Conservation (phyloP, 1,140 invertebrate species). For the Solenopsis fugax region DNA sequence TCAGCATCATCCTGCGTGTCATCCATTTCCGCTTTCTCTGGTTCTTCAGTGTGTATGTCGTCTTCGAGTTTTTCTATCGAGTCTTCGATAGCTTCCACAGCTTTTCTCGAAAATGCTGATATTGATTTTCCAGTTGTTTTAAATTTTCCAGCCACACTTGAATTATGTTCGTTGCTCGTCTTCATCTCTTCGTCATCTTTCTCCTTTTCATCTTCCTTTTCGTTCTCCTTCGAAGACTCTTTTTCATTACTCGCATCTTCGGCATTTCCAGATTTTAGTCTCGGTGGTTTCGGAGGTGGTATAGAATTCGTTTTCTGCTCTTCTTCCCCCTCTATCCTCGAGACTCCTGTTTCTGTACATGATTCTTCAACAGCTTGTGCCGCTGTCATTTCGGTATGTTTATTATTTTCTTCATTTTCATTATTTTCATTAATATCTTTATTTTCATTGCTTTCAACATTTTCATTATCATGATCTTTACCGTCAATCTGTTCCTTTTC, state of each 20-base stretch:
- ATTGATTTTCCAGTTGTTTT: constrained; percentile 30
- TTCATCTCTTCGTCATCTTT: constrained; percentile 65
- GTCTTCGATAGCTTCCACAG: constrained; percentile 51
- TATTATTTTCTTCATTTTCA: constrained; percentile 3
- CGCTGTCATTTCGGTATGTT: background rate
- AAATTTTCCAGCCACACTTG: constrained; percentile 11
- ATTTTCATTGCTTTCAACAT: constrained; percentile 4
- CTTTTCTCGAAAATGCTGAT: background rate
- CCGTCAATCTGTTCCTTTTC: background rate
- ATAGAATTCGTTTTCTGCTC: constrained; percentile 27
- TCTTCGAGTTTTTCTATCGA: constrained; percentile 65
- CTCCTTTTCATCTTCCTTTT: constrained; percentile 36
- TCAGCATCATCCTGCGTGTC: constrained; percentile 74
- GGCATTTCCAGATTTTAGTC: constrained; percentile 72
- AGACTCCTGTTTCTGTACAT: background rate
- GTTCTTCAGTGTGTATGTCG: background rate
- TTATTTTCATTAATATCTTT: constrained; percentile 7
- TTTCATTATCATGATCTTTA: constrained; percentile 16
- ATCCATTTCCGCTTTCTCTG: constrained; percentile 58
- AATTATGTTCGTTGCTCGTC: constrained; percentile 58
- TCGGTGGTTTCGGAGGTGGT: constrained; percentile 78
- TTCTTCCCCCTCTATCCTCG: constrained; percentile 6
- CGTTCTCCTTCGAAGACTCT: constrained; percentile 23
- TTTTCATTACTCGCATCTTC: constrained; percentile 18
- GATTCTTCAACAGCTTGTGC: constrained; percentile 31